Percentiles rank a stretch among this genome's conserved stretches.
Evolutionary conservation across 2,888 invertebrate genomes (phyloP).

Genomic region (Drosophila mercatorum): DNA sequence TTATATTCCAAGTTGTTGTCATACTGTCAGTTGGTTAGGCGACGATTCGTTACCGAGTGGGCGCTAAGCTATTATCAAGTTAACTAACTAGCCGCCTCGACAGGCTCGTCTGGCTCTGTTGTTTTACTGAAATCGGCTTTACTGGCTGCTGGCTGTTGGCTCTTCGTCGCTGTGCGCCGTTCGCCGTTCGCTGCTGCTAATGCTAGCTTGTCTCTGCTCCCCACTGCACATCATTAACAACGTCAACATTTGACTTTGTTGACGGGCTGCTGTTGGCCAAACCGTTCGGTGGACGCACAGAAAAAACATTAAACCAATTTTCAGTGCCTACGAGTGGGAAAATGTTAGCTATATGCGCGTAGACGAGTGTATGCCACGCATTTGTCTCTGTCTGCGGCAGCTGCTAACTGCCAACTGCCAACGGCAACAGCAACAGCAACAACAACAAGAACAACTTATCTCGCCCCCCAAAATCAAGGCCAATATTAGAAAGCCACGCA

Average conservation of each 20-base stretch:
- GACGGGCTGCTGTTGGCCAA: conserved; percentile 58
- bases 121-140: conserved; percentile 55
- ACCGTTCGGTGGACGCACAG: conserved; percentile 51
- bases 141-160: conserved; percentile 9
- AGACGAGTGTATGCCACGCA: conserved; percentile 43
- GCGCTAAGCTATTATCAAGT: conserved; percentile 48
- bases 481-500: conserved; percentile 72
- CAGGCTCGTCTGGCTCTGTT: conserved; percentile 13
- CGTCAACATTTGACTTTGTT: conserved; percentile 79
- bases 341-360: conserved; percentile 3
- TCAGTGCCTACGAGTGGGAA: conserved; percentile 53
- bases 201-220: conserved; percentile 1
- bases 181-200: conserved; percentile 1
- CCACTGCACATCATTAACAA: conserved; percentile 69
- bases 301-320: conserved; percentile 75
- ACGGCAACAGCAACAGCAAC: background rate
- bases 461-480: conserved; percentile 60
- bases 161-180: too few species aligned
- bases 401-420: conserved; percentile 43
- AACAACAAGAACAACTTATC: conserved; percentile 52
- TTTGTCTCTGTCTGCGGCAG: conserved; percentile 73
- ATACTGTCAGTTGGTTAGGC: conserved; percentile 25
- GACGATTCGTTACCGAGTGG: conserved; percentile 37
- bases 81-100: conserved; percentile 49
- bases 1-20: conserved; percentile 8